Conservation (phyloP, 1,140 invertebrate genomes). For the Drosophila prosaltans region DNA sequence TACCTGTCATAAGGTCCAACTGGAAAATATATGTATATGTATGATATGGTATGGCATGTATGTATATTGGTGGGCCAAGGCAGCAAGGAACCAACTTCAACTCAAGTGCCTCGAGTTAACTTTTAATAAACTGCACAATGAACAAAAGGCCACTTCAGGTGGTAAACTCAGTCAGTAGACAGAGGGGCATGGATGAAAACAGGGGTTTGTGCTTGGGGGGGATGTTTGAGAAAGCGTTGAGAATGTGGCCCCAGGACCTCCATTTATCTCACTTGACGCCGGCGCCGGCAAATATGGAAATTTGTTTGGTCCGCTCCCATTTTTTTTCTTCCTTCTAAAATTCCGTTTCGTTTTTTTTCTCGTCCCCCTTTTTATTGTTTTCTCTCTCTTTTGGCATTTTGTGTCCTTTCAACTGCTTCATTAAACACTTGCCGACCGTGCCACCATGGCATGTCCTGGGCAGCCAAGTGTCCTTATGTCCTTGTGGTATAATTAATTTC, state of each 20-base stretch:
- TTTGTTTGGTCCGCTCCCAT: constrained; percentile 43
- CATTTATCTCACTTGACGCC: constrained; percentile 73
- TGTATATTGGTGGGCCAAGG: constrained; percentile 28
- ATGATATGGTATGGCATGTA: not conserved
- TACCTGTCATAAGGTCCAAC: constrained; percentile 74
- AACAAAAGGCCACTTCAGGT: constrained; percentile 53
- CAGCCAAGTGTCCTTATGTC: constrained; percentile 59
- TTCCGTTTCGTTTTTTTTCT: constrained; percentile 5
- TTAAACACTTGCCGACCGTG: constrained; percentile 61
- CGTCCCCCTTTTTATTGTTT: not conserved
- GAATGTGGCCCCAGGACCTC: constrained; percentile 43
- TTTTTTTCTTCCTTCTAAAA: constrained; percentile 33
- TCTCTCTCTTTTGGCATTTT: constrained; percentile 11
- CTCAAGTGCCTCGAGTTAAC: constrained; percentile 13
- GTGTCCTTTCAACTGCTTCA: constrained; percentile 59
- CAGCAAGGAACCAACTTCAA: constrained; percentile 20
- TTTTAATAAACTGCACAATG: constrained; percentile 43
- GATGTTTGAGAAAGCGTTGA: constrained; percentile 3
- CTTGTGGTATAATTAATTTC: constrained; percentile 71
- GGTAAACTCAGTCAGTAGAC: constrained; percentile 11
- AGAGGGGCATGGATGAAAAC: not conserved
- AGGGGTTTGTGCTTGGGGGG: not conserved
- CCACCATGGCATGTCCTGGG: constrained; percentile 45
- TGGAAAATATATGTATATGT: constrained; percentile 65
- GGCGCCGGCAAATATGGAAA: constrained; percentile 59